A percentile compares a stretch with the other conserved stretches of the same genome.
Conservation (phyloP, 2,888 invertebrate species). For the Ophraella communa region DNA sequence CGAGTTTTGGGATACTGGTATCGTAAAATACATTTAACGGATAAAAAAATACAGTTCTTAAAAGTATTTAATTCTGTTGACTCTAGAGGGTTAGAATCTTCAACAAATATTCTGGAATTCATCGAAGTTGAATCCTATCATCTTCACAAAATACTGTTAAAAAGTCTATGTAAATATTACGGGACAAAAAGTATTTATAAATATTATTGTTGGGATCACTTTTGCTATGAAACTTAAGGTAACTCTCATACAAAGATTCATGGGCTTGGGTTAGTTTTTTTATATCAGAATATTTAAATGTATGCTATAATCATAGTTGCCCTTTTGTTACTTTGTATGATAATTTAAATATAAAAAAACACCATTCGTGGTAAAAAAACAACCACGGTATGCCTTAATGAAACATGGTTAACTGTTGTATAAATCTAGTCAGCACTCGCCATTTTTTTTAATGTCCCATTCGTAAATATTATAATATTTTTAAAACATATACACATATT, state of each 20-base stretch:
- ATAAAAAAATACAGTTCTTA: background rate
- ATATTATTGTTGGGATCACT: slow-evolving; percentile 56
- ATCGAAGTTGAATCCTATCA: slow-evolving; percentile 47
- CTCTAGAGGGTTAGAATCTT: slow-evolving; percentile 17
- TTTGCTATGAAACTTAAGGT: slow-evolving; percentile 53
- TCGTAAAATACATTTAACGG: too few relatives aligned
- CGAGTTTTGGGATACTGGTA: too few relatives aligned
- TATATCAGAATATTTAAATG: slow-evolving; percentile 44
- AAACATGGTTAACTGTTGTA: slow-evolving; percentile 48
- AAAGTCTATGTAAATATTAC: slow-evolving; percentile 54
- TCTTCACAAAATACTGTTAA: slow-evolving; percentile 47
- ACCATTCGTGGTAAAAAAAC: slow-evolving; percentile 54
- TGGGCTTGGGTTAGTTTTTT: slow-evolving; percentile 47
- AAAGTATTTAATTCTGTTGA: background rate
- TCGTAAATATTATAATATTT: slow-evolving; percentile 44
- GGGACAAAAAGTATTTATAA: slow-evolving; percentile 54
- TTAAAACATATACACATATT: slow-evolving; percentile 2
- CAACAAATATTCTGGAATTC: slow-evolving; percentile 45
- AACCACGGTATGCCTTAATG: slow-evolving; percentile 58
- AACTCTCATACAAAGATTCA: slow-evolving; percentile 45
- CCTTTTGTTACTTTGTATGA: slow-evolving; percentile 38
- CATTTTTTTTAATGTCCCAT: slow-evolving; percentile 44
- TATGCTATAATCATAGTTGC: slow-evolving; percentile 42
- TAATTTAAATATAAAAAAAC: slow-evolving; percentile 36
- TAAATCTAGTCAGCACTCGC: slow-evolving; percentile 58